Evolutionary conservation across 2,113 vertebrate species (phyloP), one percentile per base, ranked within the genome.

Genomic region (Protomyctophum bolini): DNA sequence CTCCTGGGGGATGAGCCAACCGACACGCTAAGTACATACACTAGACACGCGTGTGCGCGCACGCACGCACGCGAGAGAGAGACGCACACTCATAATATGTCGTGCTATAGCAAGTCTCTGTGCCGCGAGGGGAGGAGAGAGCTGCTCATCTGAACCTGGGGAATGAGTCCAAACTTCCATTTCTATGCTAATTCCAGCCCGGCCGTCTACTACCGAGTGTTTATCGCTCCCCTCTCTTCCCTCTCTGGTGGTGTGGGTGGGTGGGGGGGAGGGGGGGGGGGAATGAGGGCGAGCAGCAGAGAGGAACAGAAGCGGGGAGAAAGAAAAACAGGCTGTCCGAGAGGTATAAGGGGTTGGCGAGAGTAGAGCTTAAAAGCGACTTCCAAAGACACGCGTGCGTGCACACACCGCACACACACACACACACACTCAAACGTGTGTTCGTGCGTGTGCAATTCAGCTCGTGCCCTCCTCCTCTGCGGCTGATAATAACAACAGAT

Each of bases 161-260:
- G 83, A 88, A 87, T 79, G 82, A 87, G 86, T 88, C 82, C 89
- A 83, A 89, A 90, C 87, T 87, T 90, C 89, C 88, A 91, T 90
- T 89, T 91, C 90, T 91, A 91, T 90, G 89, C 90, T 91, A 91
- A 89, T 91, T 88, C 89, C 65, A 73, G 77, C 57, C 82, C 58
- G 33, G 75, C 83, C 82, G 76, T 83, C 80, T 69, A 70, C 80
- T 86, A n/a, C 80, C 83, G 82, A 88, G 86, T 88, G 87, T 90
- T 91, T 91, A 87, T 88, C 83, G 81, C 83, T 4, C 64, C 52
- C 11, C 45, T 10, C 55, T 12, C 33, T 33, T 4, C 2, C 2
- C 33, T 2, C 33, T 2, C 2, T 33, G 33, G 33, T 33, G 33
- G 33, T 33, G 33, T n/a, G n/a, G n/a, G 33, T 33, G 33, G 33